Evolutionary conservation across 1,140 invertebrate species (phyloP).

Genomic region (Scaptomyza hsui): DNA sequence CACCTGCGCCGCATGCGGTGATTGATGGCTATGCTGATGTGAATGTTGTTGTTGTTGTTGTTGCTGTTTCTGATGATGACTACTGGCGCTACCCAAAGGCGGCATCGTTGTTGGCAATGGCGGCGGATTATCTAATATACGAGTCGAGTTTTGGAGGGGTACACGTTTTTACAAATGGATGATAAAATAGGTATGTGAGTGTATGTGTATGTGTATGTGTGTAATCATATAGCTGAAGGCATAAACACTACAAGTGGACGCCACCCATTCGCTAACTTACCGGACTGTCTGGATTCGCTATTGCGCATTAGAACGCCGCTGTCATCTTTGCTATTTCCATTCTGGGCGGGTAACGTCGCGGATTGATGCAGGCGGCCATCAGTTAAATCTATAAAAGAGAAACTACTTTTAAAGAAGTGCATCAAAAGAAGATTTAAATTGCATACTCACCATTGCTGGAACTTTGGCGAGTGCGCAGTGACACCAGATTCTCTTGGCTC

Average conservation of each 20-base stretch:
- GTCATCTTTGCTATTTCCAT: slow-evolving; percentile 71
- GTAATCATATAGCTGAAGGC: slow-evolving; percentile 35
- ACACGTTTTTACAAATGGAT: slow-evolving; percentile 48
- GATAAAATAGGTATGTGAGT: slow-evolving; percentile 19
- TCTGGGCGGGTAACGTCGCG: slow-evolving; percentile 69
- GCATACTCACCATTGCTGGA: slow-evolving; percentile 62
- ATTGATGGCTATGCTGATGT: slow-evolving; percentile 60
- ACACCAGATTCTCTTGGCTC: slow-evolving; percentile 79
- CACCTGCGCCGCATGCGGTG: slow-evolving; percentile 68
- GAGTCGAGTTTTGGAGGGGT: slow-evolving; percentile 28
- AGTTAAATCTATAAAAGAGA: slow-evolving; percentile 45
- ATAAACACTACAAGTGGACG: slow-evolving; percentile 4
- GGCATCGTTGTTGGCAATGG: slow-evolving; percentile 83
- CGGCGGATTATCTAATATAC: slow-evolving; percentile 81
- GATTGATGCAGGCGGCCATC: slow-evolving; percentile 63
- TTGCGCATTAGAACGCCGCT: slow-evolving; percentile 65
- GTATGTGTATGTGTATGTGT: slow-evolving; percentile 28
- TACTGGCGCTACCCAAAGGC: slow-evolving; percentile 63
- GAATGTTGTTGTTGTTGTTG: slow-evolving; percentile 53
- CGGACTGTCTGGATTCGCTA: slow-evolving; percentile 78
- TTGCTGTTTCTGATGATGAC: slow-evolving; percentile 42
- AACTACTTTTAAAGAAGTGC: background rate
- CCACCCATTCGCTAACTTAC: slow-evolving; percentile 47
- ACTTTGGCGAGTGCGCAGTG: slow-evolving; percentile 72
- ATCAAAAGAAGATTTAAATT: background rate